Conservation (phyloP, 2,113 vertebrate species). For the Upupa epops region DNA sequence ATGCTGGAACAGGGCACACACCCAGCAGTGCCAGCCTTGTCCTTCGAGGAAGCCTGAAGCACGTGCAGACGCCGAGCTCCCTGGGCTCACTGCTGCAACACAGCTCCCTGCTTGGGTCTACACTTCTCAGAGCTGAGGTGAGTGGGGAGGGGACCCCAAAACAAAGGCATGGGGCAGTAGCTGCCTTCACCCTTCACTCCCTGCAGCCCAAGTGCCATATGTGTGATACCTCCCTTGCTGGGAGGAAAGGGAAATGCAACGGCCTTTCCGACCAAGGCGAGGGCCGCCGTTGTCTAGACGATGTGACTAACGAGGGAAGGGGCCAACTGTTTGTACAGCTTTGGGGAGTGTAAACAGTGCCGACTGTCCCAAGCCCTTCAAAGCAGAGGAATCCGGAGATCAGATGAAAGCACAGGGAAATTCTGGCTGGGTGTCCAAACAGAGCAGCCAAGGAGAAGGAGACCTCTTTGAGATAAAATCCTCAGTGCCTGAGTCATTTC, state of each 20-base stretch:
- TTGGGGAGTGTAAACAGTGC: conserved; percentile 43
- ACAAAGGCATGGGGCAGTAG: accelerated
- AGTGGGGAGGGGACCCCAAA: accelerated
- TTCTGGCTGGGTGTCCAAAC: background rate
- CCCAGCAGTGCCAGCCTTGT: background rate
- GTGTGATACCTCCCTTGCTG: background rate
- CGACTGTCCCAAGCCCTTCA: conserved; percentile 8
- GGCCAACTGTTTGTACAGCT: conserved; percentile 46
- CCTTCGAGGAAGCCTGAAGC: background rate
- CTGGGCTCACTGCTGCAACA: accelerated
- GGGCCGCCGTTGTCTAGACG: conserved; percentile 40
- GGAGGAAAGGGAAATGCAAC: conserved; percentile 10
- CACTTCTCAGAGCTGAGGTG: background rate
- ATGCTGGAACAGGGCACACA: background rate
- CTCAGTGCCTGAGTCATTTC: background rate
- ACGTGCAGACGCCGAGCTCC: background rate
- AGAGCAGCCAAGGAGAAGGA: background rate
- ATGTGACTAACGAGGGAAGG: conserved; percentile 48
- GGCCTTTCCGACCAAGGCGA: background rate
- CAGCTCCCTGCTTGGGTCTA: accelerated
- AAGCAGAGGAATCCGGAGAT: conserved; percentile 18
- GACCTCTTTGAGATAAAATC: background rate
- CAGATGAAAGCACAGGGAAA: conserved; percentile 23
- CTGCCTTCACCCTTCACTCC: background rate
- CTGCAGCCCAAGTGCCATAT: background rate